Percentiles rank a stretch among this genome's conserved stretches.
phyloP scores from a whole-genome alignment of 2,888 invertebrate species.

The Melipona beecheii region DNA sequence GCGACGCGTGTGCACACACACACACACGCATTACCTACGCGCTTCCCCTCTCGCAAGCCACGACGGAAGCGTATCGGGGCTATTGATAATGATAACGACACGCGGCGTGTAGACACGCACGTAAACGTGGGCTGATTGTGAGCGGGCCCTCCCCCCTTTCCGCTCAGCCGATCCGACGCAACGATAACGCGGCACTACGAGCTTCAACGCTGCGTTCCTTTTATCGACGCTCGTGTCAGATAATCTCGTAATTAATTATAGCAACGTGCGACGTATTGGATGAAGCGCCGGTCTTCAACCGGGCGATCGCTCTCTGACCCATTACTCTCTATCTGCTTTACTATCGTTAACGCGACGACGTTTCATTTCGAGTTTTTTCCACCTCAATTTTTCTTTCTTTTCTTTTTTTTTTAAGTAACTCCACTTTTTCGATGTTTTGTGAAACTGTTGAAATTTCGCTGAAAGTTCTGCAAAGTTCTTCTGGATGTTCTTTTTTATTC shows the following conservation, averaged over 20 bases:
- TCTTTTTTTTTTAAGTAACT: too few species aligned
- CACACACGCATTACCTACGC: slow-evolving; percentile 19
- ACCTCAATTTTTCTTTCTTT: too few species aligned
- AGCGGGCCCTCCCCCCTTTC: slow-evolving; percentile 23
- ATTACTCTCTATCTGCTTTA: not conserved
- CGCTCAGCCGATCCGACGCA: not conserved
- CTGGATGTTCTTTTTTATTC: too few species aligned
- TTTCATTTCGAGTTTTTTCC: not conserved
- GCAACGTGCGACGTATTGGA: slow-evolving; percentile 7
- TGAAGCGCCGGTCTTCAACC: not conserved
- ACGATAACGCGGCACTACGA: slow-evolving; percentile 50
- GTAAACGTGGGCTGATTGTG: not conserved
- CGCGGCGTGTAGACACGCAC: slow-evolving; percentile 24
- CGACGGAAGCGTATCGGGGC: slow-evolving; percentile 41
- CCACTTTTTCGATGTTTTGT: too few species aligned
- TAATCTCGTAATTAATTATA: slow-evolving; percentile 53
- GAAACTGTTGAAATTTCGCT: too few species aligned
- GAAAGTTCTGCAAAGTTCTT: too few species aligned
- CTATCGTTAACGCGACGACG: not conserved
- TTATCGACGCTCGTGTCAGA: slow-evolving; percentile 21
- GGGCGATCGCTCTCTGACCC: not conserved
- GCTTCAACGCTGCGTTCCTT: slow-evolving; percentile 35
- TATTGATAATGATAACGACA: slow-evolving; percentile 58
- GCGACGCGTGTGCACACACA: slow-evolving; percentile 43
- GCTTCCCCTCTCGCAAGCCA: not conserved